These are phyloP conservation scores for Lasioglossum baleicum DNA, from an alignment of 1,140 invertebrate species.

Conservation along the genomic window DNA sequence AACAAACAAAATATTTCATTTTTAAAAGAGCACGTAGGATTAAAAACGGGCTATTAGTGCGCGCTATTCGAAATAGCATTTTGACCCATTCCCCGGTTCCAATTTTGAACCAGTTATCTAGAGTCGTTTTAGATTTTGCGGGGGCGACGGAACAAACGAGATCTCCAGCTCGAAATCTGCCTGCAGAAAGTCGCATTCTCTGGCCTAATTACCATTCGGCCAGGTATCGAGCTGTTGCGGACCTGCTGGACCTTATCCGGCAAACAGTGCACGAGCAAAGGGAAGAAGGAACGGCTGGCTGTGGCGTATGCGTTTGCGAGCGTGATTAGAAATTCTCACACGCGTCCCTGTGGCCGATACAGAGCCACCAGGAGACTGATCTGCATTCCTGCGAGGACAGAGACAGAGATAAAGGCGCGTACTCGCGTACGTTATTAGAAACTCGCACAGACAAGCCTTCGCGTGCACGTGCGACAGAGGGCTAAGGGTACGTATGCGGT, in stretches of 20 bases:
- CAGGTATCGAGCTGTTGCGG: neutral
- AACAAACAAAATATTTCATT: no score
- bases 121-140: no score
- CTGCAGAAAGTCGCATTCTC: neutral
- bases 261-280: conserved; percentile 20
- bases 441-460: neutral
- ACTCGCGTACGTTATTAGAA: neutral
- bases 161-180: no score
- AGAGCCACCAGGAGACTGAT: neutral
- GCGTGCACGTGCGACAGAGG: neutral
- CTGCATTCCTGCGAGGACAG: conserved; percentile 15
- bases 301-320: no score
- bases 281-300: neutral
- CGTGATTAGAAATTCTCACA: conserved; percentile 19
- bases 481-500: no score
- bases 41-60: no score
- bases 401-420: neutral
- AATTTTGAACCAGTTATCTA: no score
- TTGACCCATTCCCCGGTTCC: no score
- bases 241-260: neutral
- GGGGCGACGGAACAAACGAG: no score
- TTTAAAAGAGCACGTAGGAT: no score
- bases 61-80: no score
- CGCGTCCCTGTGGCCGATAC: neutral
- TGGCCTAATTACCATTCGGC: neutral